These are phyloP conservation scores for Trachymyrmex septentrionalis DNA, from an alignment of 1,140 invertebrate species.

Conservation along the genomic window DNA sequence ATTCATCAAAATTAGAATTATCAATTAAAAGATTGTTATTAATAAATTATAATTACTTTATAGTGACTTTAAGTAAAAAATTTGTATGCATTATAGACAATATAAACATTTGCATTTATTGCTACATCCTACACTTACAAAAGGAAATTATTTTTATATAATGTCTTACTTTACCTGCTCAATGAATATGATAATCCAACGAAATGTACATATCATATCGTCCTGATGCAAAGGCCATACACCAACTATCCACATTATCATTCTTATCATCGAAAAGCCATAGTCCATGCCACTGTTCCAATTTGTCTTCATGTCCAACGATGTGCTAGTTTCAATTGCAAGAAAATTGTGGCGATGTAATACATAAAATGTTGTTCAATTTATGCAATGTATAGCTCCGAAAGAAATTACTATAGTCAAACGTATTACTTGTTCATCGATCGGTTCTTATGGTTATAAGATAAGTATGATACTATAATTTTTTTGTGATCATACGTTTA, in stretches of 20 bases:
- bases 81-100: neutral
- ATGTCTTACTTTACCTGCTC: slow-evolving; percentile 15
- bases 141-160: neutral
- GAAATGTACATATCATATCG: slow-evolving; percentile 17
- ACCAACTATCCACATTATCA: slow-evolving; percentile 27
- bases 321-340: neutral
- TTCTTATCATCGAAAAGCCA: slow-evolving; percentile 25
- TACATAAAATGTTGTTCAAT: slow-evolving; percentile 4
- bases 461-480: slow-evolving; percentile 14
- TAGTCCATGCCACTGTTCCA: slow-evolving; percentile 49
- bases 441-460: slow-evolving; percentile 16
- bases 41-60: neutral
- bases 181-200: slow-evolving; percentile 29
- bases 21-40: neutral
- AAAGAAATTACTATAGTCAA: neutral
- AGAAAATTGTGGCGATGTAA: neutral
- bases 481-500: neutral
- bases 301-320: neutral
- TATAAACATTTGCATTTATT: neutral
- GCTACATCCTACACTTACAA: neutral
- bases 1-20: neutral
- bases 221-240: slow-evolving; percentile 43
- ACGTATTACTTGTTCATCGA: neutral
- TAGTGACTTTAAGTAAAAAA: neutral
- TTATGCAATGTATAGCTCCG: neutral